These are phyloP conservation scores for Saturnia pavonia DNA, from an alignment of 2,888 invertebrate species.

Conservation along the genomic window DNA sequence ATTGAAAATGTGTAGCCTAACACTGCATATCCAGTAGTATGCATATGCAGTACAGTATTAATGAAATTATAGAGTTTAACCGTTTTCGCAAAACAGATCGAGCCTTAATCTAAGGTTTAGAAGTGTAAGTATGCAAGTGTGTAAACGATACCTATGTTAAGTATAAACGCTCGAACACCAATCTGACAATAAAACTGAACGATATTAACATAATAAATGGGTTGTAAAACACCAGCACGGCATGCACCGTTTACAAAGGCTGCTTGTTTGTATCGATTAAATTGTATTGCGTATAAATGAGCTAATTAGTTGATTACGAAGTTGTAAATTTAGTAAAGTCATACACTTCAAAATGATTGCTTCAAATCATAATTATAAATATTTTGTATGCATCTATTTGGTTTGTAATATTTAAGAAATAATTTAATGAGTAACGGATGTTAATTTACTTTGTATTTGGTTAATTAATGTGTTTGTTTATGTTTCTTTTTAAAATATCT, in stretches of 20 bases:
- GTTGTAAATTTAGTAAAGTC: slow-evolving; percentile 13
- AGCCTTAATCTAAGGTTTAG: neutral
- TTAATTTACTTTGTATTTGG: neutral
- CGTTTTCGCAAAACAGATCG: neutral
- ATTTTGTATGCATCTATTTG: neutral
- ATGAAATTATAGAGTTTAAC: neutral
- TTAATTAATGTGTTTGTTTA: neutral
- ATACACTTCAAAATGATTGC: slow-evolving; percentile 6
- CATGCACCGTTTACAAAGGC: slow-evolving; percentile 40
- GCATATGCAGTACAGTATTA: too few relatives aligned
- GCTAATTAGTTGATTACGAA: slow-evolving; percentile 30
- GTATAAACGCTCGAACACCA: slow-evolving; percentile 8
- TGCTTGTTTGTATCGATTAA: slow-evolving; percentile 33
- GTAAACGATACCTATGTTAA: neutral
- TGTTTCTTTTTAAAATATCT: neutral
- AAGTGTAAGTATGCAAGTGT: neutral
- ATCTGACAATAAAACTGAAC: slow-evolving; percentile 7
- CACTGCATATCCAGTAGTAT: too few relatives aligned
- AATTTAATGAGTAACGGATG: neutral
- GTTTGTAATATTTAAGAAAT: slow-evolving; percentile 3
- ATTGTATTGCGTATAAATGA: slow-evolving; percentile 38
- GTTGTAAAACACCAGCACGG: slow-evolving; percentile 42
- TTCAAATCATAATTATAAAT: neutral
- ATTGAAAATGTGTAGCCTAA: too few relatives aligned
- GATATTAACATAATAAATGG: slow-evolving; percentile 28